Conservation (phyloP, 2,888 invertebrate species). For the Chloroclystis v-ata region DNA sequence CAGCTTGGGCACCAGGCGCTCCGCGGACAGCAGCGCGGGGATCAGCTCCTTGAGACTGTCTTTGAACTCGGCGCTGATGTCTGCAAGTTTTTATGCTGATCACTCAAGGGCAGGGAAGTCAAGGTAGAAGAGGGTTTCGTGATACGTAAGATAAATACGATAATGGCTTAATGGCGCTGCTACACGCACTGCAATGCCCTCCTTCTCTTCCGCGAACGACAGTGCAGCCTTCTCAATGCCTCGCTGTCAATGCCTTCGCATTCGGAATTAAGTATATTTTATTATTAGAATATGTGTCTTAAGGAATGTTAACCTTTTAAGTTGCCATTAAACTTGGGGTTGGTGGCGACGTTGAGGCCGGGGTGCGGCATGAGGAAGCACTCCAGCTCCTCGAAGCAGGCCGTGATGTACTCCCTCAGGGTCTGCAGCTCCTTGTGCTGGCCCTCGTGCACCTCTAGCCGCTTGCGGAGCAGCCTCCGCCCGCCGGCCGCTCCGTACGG, state of each 20-base stretch:
- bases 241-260: too few relatives aligned
- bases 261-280: too few relatives aligned
- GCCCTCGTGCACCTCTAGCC: conserved; percentile 91
- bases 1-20: conserved; percentile 93
- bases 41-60: conserved; percentile 88
- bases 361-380: conserved; percentile 99
- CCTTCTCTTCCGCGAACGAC: too few relatives aligned
- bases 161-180: too few relatives aligned
- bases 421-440: conserved; percentile 97
- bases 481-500: conserved; percentile 94
- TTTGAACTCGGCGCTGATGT: conserved; percentile 89
- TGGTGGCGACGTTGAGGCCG: conserved; percentile 96
- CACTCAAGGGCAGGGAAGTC: too few relatives aligned
- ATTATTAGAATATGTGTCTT: not conserved
- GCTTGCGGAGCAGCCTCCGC: conserved; percentile 86
- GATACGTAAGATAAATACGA: too few relatives aligned
- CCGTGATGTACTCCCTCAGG: conserved; percentile 91
- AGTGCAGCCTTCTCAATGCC: too few relatives aligned
- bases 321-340: conserved; percentile 95
- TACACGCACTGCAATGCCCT: too few relatives aligned
- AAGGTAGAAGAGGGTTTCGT: too few relatives aligned
- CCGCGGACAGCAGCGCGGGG: conserved; percentile 90
- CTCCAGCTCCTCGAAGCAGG: conserved; percentile 95
- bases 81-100: not conserved
- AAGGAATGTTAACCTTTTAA: conserved; percentile 78